Evolutionary conservation across 2,113 vertebrate genomes (phyloP).

Genomic region (human (Homo sapiens)): DNA sequence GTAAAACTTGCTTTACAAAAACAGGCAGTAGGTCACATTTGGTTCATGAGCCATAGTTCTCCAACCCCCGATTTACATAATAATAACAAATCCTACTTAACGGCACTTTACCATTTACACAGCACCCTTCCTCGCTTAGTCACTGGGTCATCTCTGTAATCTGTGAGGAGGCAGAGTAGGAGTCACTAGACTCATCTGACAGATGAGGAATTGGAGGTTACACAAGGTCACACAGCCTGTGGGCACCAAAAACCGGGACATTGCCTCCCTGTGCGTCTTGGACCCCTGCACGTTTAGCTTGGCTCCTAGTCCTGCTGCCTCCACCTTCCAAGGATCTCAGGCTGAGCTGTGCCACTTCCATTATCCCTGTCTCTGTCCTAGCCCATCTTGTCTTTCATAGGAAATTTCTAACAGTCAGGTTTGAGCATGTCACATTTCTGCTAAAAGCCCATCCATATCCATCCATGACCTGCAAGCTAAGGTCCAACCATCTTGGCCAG

Average conservation of each 20-base stretch:
- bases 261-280: background rate
- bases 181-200: too few species aligned
- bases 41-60: too few species aligned
- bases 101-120: too few species aligned
- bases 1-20: background rate
- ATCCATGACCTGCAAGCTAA: background rate
- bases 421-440: background rate
- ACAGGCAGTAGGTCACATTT: background rate
- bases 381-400: background rate
- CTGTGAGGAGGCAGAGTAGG: background rate
- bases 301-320: fast-evolving
- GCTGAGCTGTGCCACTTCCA: fast-evolving
- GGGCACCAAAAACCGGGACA: background rate
- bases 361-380: background rate
- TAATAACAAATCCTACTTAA: background rate
- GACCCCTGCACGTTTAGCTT: background rate
- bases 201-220: fast-evolving
- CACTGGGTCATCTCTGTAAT: background rate
- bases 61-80: background rate
- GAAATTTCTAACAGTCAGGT: background rate
- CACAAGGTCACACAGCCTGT: background rate
- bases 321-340: background rate
- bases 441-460: background rate
- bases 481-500: background rate
- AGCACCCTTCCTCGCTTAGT: background rate